Evolutionary conservation across 2,797 vertebrate species (phyloP), one percentile per base, ranked within the genome.

Genomic region (Caiman crocodilus): DNA sequence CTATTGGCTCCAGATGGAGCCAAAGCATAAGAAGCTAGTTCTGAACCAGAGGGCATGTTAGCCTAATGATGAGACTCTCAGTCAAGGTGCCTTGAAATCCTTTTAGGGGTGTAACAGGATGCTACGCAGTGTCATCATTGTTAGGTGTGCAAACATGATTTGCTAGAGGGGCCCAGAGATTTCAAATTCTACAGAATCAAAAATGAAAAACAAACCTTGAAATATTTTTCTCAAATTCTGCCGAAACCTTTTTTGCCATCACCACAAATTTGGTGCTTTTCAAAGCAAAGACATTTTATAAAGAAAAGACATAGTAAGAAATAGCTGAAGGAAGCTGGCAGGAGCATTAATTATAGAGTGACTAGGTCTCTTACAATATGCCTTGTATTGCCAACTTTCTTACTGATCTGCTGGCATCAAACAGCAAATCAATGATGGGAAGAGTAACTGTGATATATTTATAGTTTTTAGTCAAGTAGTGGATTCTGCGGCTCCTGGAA

Each of bases 1-100:
- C 2, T 15, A 20, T 75, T 15, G 73, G 87, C 94, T 96, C 63
- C 93, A 95, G 96, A 32, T 91, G 94, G 94, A 96, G 96, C 94
- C 94, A 96, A 35, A 96, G 92, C 88, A 58, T 57, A 0, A 28
- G 85, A 5, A 83, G 74, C 1, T 1, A 6, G 82, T 28, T 18
- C 11, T 67, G n/a, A 30, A 30, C n/a, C n/a, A 30, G 64, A 20
- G 64, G 64, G 64, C n/a, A 67, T 30, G 32, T 67, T 12, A 67
- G 64, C 9, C 64, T 32, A 67, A 50, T 50, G 42, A 50, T 50
- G 9, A 50, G 42, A 50, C 42, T 42, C 42, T 50, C 42, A 50
- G 42, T 3, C 42, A 50, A 2, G 42, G 42, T 50, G 42, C 42
- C 42, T 50, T 50, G 10, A 50, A 50, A 50, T 50, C 42, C 42